Conservation (phyloP, 2,888 invertebrate genomes). For the Apomyelois bistriatella region DNA sequence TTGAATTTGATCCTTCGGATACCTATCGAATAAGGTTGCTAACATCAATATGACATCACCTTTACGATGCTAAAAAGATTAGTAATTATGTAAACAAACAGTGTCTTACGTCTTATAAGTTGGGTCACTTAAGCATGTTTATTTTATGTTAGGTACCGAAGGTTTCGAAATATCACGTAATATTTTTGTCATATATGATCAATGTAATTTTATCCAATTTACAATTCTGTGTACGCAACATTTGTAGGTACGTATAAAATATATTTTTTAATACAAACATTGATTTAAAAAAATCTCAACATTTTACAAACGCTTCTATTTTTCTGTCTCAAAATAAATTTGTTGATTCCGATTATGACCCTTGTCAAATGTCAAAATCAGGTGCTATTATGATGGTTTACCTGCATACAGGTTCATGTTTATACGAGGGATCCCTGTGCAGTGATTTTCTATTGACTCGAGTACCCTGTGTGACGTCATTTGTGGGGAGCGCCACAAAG, state of each 20-base stretch:
- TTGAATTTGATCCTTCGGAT: conserved; percentile 13
- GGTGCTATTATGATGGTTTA: conserved; percentile 8
- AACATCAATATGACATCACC: conserved; percentile 53
- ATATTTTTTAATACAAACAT: too few relatives aligned
- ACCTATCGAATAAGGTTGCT: conserved; percentile 17
- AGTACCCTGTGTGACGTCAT: conserved; percentile 43
- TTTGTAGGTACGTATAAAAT: too few relatives aligned
- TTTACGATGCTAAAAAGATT: conserved; percentile 58
- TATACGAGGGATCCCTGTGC: conserved; percentile 41
- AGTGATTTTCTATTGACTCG: conserved; percentile 20
- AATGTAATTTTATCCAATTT: conserved; percentile 15
- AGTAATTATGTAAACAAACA: conserved; percentile 67
- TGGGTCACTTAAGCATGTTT: conserved; percentile 36
- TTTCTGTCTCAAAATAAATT: background rate
- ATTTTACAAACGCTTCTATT: background rate
- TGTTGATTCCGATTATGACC: background rate
- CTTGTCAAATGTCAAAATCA: conserved; percentile 6
- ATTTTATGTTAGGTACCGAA: conserved; percentile 30
- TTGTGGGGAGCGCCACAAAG: conserved; percentile 38
- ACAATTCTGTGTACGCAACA: background rate
- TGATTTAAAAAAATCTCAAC: background rate
- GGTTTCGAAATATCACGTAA: conserved; percentile 27
- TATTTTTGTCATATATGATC: conserved; percentile 23
- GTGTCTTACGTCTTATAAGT: conserved; percentile 41
- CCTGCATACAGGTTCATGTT: conserved; percentile 40